Evolutionary conservation across 2,888 invertebrate genomes (phyloP), one percentile per base, ranked within the genome.

Genomic region (Sinodicranocentrus sp.): DNA sequence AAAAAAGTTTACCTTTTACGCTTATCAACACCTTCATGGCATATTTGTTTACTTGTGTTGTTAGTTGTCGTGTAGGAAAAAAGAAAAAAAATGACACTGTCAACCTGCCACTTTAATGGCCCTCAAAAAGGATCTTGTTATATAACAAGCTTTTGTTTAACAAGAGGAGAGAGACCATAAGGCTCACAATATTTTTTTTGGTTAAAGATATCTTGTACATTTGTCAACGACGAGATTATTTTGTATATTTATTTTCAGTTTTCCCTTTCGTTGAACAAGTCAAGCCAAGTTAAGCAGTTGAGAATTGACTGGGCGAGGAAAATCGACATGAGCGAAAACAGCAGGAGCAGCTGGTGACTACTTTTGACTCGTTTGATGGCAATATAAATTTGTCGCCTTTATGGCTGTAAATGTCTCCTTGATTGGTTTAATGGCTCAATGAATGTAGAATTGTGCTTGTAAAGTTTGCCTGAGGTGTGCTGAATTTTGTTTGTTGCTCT

Each of bases 321-420:
- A 59, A n/a, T 59, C 28, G 23, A 63, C 28, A 73, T 57, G 33
- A 73, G 59, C 43, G 39, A 72, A 39, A 28, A 72, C 59, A 73
- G 57, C 73, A 61, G 73, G 33, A 61, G 73, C 61, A 57, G 73
- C 61, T 54, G 3, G 68, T 2, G 57, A 61, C 61, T 61, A 63
- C 21, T 52, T 78, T 76, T 68, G 70, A 71, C 70, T 71, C 39
- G 76, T 78, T 71, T 83, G 77, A 78, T 84, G 65, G 78, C 71
- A 63, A 54, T 79, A 84, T 84, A 78, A 84, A 71, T 84, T 79
- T 84, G 78, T 78, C 84, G 78, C 83, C 72, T 77, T 76, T 71
- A 83, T 72, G 71, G 72, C 65, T 77, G 82, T 83, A 83, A 83
- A 54, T 83, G 83, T 71, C 72, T 63, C 67, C 72, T 83, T 77